Conservation (phyloP, 2,797 vertebrate species). For the Merluccius polli region DNA sequence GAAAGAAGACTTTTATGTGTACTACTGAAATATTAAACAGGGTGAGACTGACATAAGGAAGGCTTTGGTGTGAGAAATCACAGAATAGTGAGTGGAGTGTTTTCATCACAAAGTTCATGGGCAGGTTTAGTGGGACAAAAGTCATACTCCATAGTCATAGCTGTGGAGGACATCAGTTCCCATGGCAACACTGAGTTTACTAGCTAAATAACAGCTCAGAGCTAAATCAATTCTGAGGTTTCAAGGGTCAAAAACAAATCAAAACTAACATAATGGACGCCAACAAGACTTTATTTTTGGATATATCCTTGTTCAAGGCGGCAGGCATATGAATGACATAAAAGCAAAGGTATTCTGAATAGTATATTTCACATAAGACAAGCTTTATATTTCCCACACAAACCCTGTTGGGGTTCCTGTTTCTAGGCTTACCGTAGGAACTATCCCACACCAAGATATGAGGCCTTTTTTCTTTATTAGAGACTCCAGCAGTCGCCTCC, state of each 20-base stretch:
- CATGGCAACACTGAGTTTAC: slow-evolving; percentile 3
- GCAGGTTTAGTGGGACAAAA: neutral
- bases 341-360: neutral
- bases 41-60: neutral
- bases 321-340: neutral
- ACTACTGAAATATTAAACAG: neutral
- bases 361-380: neutral
- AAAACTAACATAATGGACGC: neutral
- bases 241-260: neutral
- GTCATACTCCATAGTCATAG: neutral
- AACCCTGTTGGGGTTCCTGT: too few species aligned
- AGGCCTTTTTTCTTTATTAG: slow-evolving; percentile 40
- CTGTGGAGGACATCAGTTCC: neutral
- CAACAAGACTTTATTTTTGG: neutral
- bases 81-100: too few species aligned
- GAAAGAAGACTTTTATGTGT: neutral
- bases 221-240: neutral
- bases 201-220: neutral
- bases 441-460: slow-evolving; percentile 33
- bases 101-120: too few species aligned
- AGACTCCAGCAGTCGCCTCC: slow-evolving; percentile 38
- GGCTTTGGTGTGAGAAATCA: too few species aligned
- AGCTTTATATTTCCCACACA: neutral
- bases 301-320: too few species aligned
- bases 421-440: neutral